phyloP scores from a whole-genome alignment of 2,888 invertebrate species.

The Mechanitis mazaeus region DNA sequence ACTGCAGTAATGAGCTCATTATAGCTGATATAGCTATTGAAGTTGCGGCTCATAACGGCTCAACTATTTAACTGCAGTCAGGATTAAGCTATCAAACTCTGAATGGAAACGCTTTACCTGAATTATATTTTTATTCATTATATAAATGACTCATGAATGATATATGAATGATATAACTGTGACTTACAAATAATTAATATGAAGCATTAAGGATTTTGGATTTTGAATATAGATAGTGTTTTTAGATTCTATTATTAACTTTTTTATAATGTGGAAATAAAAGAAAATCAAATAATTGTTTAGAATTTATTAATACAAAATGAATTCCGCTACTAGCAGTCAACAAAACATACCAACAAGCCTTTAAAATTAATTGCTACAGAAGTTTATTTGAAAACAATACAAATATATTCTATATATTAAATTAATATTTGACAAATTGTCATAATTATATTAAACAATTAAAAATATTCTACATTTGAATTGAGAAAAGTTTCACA shows the following conservation, averaged over 20 bases:
- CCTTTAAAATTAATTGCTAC: constrained; percentile 52
- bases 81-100: constrained; percentile 29
- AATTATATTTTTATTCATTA: constrained; percentile 6
- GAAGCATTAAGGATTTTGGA: too few relatives aligned
- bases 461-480: constrained; percentile 14
- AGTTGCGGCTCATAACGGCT: constrained; percentile 35
- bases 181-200: neutral
- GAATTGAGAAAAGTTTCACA: constrained; percentile 23
- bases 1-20: constrained; percentile 53
- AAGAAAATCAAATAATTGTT: constrained; percentile 40
- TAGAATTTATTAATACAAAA: constrained; percentile 68
- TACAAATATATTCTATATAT: constrained; percentile 17
- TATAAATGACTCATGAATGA: too few relatives aligned
- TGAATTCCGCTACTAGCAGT: constrained; percentile 58
- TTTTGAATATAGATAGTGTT: too few relatives aligned
- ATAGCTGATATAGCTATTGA: constrained; percentile 39
- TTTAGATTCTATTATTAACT: too few relatives aligned
- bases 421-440: constrained; percentile 17
- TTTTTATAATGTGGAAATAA: too few relatives aligned
- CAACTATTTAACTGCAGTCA: constrained; percentile 32
- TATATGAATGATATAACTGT: too few relatives aligned
- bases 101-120: constrained; percentile 18
- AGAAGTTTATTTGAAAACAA: constrained; percentile 42
- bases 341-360: constrained; percentile 55
- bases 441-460: constrained; percentile 21